Conservation (phyloP, 2,797 vertebrate species). For the Gobio occitaniae region DNA sequence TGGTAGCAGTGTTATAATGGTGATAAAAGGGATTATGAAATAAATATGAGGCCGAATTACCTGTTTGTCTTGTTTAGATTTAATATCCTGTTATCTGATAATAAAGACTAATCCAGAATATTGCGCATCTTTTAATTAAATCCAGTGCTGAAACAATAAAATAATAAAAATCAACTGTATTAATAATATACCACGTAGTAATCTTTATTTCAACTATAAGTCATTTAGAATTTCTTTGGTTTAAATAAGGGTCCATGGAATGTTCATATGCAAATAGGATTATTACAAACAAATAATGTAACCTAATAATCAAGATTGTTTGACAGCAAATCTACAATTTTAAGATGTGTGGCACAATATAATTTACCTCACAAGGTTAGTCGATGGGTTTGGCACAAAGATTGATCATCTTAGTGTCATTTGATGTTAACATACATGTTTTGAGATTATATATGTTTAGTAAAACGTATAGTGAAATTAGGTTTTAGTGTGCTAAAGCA, state of each 20-base stretch:
- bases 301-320: neutral
- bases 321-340: neutral
- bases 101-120: neutral
- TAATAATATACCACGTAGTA: too few species aligned
- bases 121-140: neutral
- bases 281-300: neutral
- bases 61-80: slow-evolving; percentile 3
- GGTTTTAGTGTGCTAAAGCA: neutral
- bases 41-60: neutral
- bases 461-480: neutral
- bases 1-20: neutral
- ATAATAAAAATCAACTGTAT: neutral
- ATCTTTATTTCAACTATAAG: neutral
- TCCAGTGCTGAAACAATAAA: neutral
- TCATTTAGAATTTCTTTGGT: neutral
- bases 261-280: neutral
- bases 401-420: neutral
- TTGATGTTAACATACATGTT: neutral
- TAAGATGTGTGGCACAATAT: neutral
- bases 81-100: neutral
- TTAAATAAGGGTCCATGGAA: neutral
- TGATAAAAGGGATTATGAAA: neutral
- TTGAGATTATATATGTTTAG: neutral
- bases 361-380: neutral
- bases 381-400: neutral